phyloP scores from a whole-genome alignment of 2,113 vertebrate species.

The Rhynchopsitta pachyrhyncha region DNA sequence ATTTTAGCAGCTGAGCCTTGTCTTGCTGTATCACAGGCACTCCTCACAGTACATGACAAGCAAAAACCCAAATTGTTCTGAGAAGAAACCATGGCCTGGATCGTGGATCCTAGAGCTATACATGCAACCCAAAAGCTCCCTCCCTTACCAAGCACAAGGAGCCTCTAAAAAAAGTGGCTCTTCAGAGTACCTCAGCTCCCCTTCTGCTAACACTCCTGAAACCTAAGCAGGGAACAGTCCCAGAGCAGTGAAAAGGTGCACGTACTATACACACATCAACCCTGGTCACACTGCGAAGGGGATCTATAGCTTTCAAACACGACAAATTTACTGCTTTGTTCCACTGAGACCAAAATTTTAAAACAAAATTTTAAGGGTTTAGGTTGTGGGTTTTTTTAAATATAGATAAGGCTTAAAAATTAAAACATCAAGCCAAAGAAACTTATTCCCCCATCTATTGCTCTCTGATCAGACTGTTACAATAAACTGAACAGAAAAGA shows the following conservation, averaged over 20 bases:
- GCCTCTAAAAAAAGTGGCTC: rapidly evolving
- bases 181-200: background rate
- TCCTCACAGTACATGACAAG: background rate
- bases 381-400: background rate
- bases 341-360: background rate
- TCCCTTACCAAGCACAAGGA: background rate
- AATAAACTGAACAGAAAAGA: background rate
- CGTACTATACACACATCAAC: background rate
- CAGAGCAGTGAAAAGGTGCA: rapidly evolving
- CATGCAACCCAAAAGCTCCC: background rate
- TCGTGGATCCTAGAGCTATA: background rate
- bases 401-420: background rate
- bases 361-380: background rate
- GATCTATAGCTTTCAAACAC: background rate
- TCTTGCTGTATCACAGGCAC: background rate
- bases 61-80: background rate
- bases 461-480: background rate
- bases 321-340: background rate
- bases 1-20: background rate
- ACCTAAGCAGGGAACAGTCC: rapidly evolving
- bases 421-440: background rate
- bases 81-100: background rate
- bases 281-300: rapidly evolving
- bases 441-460: background rate
- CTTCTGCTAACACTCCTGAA: background rate